Conservation (phyloP, 2,113 vertebrate species). For the Brevimyrus niger region DNA sequence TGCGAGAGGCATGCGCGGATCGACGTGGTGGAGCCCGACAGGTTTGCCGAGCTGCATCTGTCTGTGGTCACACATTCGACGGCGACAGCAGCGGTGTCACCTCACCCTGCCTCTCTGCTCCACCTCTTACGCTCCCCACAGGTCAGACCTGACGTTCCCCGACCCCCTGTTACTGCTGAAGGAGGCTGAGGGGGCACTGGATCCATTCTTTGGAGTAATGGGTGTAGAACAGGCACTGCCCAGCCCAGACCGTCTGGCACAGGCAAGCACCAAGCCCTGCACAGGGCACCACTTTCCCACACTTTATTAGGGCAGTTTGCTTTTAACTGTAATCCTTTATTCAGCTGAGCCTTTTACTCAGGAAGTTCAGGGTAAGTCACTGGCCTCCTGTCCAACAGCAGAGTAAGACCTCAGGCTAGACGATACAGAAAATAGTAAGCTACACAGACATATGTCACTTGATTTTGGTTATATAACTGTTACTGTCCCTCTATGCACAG, state of each 20-base stretch:
- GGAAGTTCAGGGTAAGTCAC: background rate
- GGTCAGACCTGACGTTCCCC: constrained; percentile 54
- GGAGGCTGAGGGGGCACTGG: constrained; percentile 59
- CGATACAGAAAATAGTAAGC: background rate
- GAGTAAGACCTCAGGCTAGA: background rate
- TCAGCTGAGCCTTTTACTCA: background rate
- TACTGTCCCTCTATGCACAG: constrained; percentile 36
- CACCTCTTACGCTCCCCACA: constrained; percentile 26
- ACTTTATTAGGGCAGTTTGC: background rate
- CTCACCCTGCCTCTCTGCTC: background rate
- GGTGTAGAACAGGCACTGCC: constrained; percentile 48
- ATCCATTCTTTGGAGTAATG: constrained; percentile 75
- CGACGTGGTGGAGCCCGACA: constrained; percentile 59
- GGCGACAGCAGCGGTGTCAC: too few relatives aligned
- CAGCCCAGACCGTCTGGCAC: constrained; percentile 43
- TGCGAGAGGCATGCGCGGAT: constrained; percentile 50
- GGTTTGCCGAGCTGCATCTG: constrained; percentile 46
- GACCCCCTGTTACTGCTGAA: constrained; percentile 55
- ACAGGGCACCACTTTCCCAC: background rate
- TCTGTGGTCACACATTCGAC: background rate
- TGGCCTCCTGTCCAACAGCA: background rate
- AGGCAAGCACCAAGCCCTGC: background rate
- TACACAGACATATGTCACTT: background rate
- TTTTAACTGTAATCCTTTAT: background rate
- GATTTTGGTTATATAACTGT: background rate